Percentiles rank a stretch among this genome's conserved stretches.
Conservation (phyloP, 2,797 vertebrate species). For the Sebastes steindachneri region DNA sequence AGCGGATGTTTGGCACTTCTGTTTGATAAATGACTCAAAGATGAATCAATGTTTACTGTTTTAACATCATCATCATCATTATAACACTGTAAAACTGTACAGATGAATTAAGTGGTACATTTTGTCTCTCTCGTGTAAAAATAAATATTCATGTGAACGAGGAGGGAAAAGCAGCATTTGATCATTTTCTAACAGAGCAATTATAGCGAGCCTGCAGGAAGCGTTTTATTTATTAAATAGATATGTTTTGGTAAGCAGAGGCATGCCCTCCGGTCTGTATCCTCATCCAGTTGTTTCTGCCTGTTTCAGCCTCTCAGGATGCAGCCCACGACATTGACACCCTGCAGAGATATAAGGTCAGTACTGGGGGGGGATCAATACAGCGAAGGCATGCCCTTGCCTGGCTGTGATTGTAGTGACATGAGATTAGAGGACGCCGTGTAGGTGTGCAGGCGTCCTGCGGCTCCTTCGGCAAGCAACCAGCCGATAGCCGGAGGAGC, state of each 20-base stretch:
- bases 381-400: slow-evolving; percentile 33
- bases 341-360: slow-evolving; percentile 89
- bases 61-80: background rate
- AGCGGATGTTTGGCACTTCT: background rate
- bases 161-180: background rate
- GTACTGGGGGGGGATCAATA: slow-evolving; percentile 57
- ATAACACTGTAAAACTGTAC: background rate
- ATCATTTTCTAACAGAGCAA: background rate
- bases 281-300: slow-evolving; percentile 46
- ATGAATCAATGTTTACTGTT: background rate
- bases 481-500: slow-evolving; percentile 35
- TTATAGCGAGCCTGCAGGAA: background rate
- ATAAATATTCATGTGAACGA: slow-evolving; percentile 4
- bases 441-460: slow-evolving; percentile 12
- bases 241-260: background rate
- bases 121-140: background rate
- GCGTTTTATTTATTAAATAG: background rate
- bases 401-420: slow-evolving; percentile 31
- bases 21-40: background rate
- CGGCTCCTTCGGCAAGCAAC: background rate
- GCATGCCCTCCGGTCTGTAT: slow-evolving; percentile 4
- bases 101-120: background rate
- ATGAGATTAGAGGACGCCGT: slow-evolving; percentile 49
- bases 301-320: slow-evolving; percentile 91
- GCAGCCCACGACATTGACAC: slow-evolving; percentile 90